phyloP scores from a whole-genome alignment of 1,140 invertebrate genomes.

The Aradophagus sp. region DNA sequence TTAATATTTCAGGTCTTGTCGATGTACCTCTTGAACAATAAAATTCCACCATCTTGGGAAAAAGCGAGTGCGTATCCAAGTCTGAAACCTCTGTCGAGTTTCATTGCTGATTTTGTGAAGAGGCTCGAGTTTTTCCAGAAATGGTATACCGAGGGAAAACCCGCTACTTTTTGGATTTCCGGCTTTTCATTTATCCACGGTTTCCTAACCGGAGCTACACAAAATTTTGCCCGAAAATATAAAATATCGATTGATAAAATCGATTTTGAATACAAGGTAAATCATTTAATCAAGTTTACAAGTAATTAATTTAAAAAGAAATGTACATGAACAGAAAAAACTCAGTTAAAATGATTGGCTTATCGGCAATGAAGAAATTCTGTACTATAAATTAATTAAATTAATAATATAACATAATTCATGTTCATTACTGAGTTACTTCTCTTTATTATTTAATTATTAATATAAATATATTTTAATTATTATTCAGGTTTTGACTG shows the following conservation, averaged over 20 bases:
- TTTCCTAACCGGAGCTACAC: slow-evolving; percentile 92
- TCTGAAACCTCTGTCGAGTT: slow-evolving; percentile 90
- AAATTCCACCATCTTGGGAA: slow-evolving; percentile 87
- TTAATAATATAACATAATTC: no score
- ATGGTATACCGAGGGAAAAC: slow-evolving; percentile 88
- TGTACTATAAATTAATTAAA: no score
- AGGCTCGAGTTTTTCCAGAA: slow-evolving; percentile 84
- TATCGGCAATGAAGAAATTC: no score
- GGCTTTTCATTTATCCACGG: slow-evolving; percentile 97
- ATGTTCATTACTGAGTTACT: no score
- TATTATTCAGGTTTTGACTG: slow-evolving; percentile 21
- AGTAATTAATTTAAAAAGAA: no score
- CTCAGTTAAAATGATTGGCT: no score
- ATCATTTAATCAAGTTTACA: no score
- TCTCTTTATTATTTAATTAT: slow-evolving; percentile 9
- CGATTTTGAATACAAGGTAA: slow-evolving; percentile 85
- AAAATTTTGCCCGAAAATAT: slow-evolving; percentile 92
- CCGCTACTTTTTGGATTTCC: slow-evolving; percentile 91
- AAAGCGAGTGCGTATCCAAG: slow-evolving; percentile 89
- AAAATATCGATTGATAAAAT: slow-evolving; percentile 92
- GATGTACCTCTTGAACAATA: slow-evolving; percentile 81
- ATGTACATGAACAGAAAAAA: no score
- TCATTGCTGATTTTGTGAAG: slow-evolving; percentile 88
- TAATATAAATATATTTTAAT: neutral
- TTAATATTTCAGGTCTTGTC: slow-evolving; percentile 76